phyloP scores from a whole-genome alignment of 2,113 vertebrate genomes.

The Seriola quinqueradiata region DNA sequence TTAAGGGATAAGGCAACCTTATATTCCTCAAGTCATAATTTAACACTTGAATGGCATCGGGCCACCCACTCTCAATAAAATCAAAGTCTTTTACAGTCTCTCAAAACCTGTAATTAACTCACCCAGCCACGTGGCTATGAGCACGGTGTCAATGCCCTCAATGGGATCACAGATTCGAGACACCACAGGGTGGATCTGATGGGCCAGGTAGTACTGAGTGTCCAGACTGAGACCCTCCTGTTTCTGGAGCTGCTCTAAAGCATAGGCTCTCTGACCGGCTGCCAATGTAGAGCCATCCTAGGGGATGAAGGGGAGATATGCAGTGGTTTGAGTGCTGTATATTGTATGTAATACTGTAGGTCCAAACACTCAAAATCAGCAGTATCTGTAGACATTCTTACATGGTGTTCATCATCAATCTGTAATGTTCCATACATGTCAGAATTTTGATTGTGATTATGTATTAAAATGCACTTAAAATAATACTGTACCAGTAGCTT shows the following conservation, averaged over 20 bases:
- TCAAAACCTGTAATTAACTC: slow-evolving; percentile 16
- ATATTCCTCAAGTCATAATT: slow-evolving; percentile 10
- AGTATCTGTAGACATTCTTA: not conserved
- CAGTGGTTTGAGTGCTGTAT: not conserved
- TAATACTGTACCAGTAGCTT: not conserved
- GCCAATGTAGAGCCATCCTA: slow-evolving; percentile 95
- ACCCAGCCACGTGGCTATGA: slow-evolving; percentile 94
- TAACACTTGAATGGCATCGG: not conserved
- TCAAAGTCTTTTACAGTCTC: not conserved
- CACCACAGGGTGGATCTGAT: slow-evolving; percentile 97
- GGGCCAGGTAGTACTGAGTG: slow-evolving; percentile 96
- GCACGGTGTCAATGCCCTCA: slow-evolving; percentile 93
- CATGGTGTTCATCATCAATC: not conserved
- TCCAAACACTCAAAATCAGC: not conserved
- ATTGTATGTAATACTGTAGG: not conserved
- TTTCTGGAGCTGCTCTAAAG: slow-evolving; percentile 95
- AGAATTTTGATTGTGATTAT: not conserved
- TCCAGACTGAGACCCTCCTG: slow-evolving; percentile 91
- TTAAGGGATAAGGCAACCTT: not conserved
- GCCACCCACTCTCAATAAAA: not conserved
- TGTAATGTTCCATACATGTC: not conserved
- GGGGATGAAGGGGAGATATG: not conserved
- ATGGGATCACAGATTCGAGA: slow-evolving; percentile 97
- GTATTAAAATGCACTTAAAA: not conserved
- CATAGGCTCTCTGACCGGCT: slow-evolving; percentile 94